These are phyloP conservation scores for Chondrosia reniformis DNA, from an alignment of 37 sponge, comb jelly and placozoan genomes.

Conservation along the genomic window DNA sequence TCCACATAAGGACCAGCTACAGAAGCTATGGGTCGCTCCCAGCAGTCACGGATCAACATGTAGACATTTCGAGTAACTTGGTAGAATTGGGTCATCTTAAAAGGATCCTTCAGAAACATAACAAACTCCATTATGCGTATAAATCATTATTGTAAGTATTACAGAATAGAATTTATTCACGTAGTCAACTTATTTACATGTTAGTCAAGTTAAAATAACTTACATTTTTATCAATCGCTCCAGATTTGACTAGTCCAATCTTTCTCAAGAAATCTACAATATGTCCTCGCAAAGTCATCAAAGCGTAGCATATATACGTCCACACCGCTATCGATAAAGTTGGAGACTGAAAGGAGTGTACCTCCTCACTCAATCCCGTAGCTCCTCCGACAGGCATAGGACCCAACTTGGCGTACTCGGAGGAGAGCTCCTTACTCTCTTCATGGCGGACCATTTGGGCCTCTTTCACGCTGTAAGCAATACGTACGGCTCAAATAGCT, in stretches of 20 bases:
- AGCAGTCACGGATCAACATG: conserved; percentile 72
- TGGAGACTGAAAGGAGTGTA: conserved; percentile 44
- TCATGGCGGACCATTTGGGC: too few species aligned
- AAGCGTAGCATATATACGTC: conserved; percentile 65
- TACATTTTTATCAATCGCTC: too few species aligned
- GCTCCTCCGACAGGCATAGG: not conserved
- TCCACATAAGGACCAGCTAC: conserved; percentile 82
- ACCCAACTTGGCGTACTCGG: not conserved
- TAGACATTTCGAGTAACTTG: conserved; percentile 86
- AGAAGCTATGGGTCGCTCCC: conserved; percentile 83
- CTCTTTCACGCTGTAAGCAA: too few species aligned
- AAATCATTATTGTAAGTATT: too few species aligned
- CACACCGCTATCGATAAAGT: conserved; percentile 52
- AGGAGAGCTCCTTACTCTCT: too few species aligned
- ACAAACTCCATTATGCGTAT: too few species aligned
- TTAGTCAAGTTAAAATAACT: too few species aligned
- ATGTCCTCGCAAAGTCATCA: conserved; percentile 66
- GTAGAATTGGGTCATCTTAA: too few species aligned
- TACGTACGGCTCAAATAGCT: too few species aligned
- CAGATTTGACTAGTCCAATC: conserved; percentile 55
- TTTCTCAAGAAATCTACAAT: conserved; percentile 57
- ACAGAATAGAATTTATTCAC: too few species aligned
- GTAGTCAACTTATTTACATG: too few species aligned
- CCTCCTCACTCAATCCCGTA: conserved; percentile 18
- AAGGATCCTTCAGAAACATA: too few species aligned